phyloP scores from a whole-genome alignment of 2,888 invertebrate genomes.

The Acronicta alni region DNA sequence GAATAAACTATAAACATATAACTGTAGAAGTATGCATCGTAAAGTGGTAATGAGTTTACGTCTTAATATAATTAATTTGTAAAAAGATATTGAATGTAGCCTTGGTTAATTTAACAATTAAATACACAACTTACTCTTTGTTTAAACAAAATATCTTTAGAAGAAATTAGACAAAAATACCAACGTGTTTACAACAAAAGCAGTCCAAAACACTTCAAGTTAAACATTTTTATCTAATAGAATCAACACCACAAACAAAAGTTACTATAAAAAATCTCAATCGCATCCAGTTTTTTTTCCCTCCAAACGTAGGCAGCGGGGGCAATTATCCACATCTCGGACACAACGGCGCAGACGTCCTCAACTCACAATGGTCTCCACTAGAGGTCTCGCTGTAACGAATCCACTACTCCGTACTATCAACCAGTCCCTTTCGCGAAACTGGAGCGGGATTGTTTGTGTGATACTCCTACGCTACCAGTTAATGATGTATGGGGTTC shows the following conservation, averaged over 20 bases:
- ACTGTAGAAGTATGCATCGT: conserved; percentile 37
- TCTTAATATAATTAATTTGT: background rate
- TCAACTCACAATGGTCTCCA: conserved; percentile 85
- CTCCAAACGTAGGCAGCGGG: conserved; percentile 68
- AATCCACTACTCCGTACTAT: conserved; percentile 84
- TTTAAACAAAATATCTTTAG: too few relatives aligned
- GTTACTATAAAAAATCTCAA: conserved; percentile 38
- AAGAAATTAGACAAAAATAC: too few relatives aligned
- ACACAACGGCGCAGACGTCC: conserved; percentile 87
- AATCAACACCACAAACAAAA: conserved; percentile 6
- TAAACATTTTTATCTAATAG: background rate
- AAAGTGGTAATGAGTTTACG: conserved; percentile 26
- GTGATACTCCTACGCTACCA: conserved; percentile 77
- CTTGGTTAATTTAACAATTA: too few relatives aligned
- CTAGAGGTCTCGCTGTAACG: conserved; percentile 87
- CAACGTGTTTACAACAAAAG: too few relatives aligned
- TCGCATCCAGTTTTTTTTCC: conserved; percentile 65
- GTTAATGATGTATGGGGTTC: conserved; percentile 86
- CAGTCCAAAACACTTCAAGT: too few relatives aligned
- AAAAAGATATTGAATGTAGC: background rate
- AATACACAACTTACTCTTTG: too few relatives aligned
- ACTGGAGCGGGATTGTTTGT: conserved; percentile 86
- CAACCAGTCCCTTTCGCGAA: conserved; percentile 81
- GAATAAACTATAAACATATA: conserved; percentile 45
- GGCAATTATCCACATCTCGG: conserved; percentile 88